Evolutionary conservation across 1,140 invertebrate species (phyloP).

Genomic region (Temnothorax longispinosus): DNA sequence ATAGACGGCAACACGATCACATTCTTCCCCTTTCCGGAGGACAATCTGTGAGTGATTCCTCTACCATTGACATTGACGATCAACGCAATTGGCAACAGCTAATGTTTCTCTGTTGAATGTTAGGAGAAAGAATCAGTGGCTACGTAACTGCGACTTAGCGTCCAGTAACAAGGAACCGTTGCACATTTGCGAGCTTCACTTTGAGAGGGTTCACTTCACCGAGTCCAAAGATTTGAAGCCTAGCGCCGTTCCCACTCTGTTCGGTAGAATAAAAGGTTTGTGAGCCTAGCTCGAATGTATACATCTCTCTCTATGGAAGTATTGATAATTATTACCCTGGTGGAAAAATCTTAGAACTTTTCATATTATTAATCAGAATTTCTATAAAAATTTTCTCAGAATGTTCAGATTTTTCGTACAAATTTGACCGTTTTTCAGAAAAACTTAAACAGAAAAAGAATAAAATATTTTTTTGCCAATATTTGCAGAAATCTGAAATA

Average conservation of each 20-base stretch:
- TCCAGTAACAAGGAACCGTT: background rate
- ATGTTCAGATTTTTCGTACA: no score
- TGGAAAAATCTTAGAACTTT: no score
- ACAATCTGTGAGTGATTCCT: slow-evolving; percentile 63
- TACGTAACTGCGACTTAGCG: slow-evolving; percentile 58
- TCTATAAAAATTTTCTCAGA: no score
- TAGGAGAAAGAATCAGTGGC: slow-evolving; percentile 64
- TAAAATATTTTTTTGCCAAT: no score
- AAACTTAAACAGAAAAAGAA: no score
- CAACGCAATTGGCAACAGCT: background rate
- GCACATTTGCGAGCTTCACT: slow-evolving; percentile 72
- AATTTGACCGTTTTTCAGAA: no score
- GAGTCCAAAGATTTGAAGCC: slow-evolving; percentile 50
- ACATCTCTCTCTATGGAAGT: no score
- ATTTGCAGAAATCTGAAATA: no score
- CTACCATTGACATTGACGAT: no score
- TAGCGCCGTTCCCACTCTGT: slow-evolving; percentile 65
- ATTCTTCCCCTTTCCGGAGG: slow-evolving; percentile 69
- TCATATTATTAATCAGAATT: no score
- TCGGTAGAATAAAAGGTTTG: slow-evolving; percentile 60
- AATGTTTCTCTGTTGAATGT: background rate
- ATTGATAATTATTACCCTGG: no score
- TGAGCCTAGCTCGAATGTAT: background rate
- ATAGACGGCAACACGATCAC: slow-evolving; percentile 62
- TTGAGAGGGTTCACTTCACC: slow-evolving; percentile 62